phyloP scores from a whole-genome alignment of 2,888 invertebrate genomes.

The Torymus aiolomorphi region DNA sequence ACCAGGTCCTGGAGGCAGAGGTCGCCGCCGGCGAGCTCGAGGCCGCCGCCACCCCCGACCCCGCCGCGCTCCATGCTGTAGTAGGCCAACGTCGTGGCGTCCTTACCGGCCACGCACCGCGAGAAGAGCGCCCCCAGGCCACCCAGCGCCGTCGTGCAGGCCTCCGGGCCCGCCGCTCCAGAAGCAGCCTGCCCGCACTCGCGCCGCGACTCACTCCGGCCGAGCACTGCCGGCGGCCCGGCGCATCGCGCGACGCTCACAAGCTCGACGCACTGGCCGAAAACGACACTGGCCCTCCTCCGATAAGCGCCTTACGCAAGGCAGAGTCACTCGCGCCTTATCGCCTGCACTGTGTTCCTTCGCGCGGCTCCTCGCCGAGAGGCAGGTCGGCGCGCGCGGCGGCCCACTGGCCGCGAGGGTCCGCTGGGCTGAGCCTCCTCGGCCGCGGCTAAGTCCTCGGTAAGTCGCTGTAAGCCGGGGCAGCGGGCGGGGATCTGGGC shows the following conservation, averaged over 20 bases:
- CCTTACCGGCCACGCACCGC: slow-evolving; percentile 61
- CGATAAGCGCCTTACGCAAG: no score
- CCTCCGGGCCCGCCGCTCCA: background rate
- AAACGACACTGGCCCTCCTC: no score
- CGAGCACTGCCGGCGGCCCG: no score
- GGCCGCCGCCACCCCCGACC: slow-evolving; percentile 73
- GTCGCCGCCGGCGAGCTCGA: slow-evolving; percentile 74
- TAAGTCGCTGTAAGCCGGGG: background rate
- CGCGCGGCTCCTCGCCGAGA: no score
- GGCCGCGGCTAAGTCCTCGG: background rate
- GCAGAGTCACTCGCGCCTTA: no score
- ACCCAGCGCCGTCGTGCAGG: slow-evolving; percentile 56
- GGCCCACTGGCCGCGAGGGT: background rate
- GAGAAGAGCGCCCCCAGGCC: slow-evolving; percentile 59
- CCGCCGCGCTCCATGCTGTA: slow-evolving; percentile 75
- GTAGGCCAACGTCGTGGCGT: slow-evolving; percentile 78
- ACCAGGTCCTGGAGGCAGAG: slow-evolving; percentile 87
- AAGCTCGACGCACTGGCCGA: no score
- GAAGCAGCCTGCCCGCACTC: no score
- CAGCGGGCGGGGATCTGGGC: background rate
- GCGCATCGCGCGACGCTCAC: no score
- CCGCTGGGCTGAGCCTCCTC: background rate
- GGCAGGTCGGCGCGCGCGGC: background rate
- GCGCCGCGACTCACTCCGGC: no score
- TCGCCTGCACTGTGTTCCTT: no score